Evolutionary conservation across 2,888 invertebrate species (phyloP).

Genomic region (Pogonocherus hispidulus): DNA sequence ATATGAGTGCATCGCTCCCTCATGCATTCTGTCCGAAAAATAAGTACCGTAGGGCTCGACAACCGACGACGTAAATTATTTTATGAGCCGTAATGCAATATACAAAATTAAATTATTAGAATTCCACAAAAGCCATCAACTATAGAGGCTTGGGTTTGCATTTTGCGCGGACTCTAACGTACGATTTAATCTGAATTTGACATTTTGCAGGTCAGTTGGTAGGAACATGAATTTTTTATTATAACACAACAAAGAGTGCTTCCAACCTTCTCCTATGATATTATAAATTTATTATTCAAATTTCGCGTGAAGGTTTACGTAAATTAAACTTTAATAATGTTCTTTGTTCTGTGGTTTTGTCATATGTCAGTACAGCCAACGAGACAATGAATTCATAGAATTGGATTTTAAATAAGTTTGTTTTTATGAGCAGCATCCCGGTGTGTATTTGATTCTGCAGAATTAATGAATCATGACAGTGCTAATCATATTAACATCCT

Average conservation of each 20-base stretch:
- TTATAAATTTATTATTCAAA: conserved; percentile 32
- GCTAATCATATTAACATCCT: conserved; percentile 6
- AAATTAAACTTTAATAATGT: conserved; percentile 37
- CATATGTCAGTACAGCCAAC: conserved; percentile 24
- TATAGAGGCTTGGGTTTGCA: not conserved
- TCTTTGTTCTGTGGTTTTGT: conserved; percentile 31
- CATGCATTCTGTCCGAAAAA: no score
- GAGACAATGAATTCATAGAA: conserved; percentile 33
- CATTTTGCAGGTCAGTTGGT: conserved; percentile 27
- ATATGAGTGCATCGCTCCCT: no score
- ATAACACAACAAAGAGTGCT: conserved; percentile 27
- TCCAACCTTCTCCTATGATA: conserved; percentile 30
- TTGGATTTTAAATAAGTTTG: conserved; percentile 29
- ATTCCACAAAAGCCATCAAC: conserved; percentile 1
- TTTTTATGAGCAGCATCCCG: conserved; percentile 20
- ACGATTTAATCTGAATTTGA: conserved; percentile 35
- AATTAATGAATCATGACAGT: conserved; percentile 22
- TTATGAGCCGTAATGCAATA: not conserved
- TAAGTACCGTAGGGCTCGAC: not conserved
- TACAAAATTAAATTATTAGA: not conserved
- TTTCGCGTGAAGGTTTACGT: conserved; percentile 33
- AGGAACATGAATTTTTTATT: conserved; percentile 32
- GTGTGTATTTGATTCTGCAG: conserved; percentile 15
- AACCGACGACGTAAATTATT: not conserved
- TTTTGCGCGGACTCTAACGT: conserved; percentile 17